Evolutionary conservation across 2,888 invertebrate genomes (phyloP), one percentile per base, ranked within the genome.

Genomic region (Nomada fabriciana): DNA sequence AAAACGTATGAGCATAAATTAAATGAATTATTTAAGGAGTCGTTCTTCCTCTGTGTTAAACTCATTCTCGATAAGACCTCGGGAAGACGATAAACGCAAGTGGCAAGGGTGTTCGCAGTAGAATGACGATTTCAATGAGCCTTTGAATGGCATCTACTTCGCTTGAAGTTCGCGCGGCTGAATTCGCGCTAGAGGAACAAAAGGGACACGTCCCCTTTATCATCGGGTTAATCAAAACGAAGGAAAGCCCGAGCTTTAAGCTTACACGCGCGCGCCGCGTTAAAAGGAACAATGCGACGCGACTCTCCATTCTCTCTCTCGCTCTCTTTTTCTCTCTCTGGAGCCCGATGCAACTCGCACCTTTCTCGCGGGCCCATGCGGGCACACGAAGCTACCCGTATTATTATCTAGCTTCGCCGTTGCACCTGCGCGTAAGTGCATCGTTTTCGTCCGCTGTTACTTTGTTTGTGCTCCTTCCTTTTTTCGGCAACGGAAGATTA

Each of bases 351-450:
- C 78, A n/a, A 50, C 55, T 71, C 57, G 59, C 76, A 77, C 73
- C 47, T 68, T 68, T 80, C 67, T 72, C 74, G 70, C 74, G 72
- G 72, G 74, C 25, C 76, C 81, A 88, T 88, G 88, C 88, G 88
- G 88, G 88, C 59, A 76, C 64, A 67, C 57, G 23, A 10, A 43
- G 61, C 79, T 75, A 83, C 88, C 88, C 88, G 88, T 88, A 88
- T 88, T 84, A 85, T 86, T 82, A 82, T 83, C 83, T 77, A 83
- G 72, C 42, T 72, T 59, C 70, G 77, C 80, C 59, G 71, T 57
- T 75, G 84, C 88, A 88, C 87, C 88, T 88, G 88, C 82, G 73
- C 83, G 70, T 70, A 64, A 76, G 71, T 57, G 67, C 76, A 67
- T 53, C 50, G 78, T 78, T 67, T 61, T 50, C 70, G 43, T 65